Conservation (phyloP, 2,888 invertebrate species). For the Spatulosminthurus flaviceps region DNA sequence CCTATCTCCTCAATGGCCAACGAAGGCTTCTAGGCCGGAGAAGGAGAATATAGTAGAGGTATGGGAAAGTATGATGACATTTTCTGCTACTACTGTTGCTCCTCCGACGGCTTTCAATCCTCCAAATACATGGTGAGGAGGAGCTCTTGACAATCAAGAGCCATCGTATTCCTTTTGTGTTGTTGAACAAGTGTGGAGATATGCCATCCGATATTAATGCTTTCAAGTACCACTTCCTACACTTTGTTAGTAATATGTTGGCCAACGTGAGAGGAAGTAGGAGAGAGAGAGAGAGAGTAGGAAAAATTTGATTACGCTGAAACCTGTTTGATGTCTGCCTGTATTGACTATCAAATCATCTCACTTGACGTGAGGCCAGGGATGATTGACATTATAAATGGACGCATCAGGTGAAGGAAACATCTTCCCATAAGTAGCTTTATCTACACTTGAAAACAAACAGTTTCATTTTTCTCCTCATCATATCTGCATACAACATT, state of each 20-base stretch:
- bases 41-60: background rate
- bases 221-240: slow-evolving; percentile 43
- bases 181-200: slow-evolving; percentile 42
- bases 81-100: slow-evolving; percentile 6
- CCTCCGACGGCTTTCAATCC: background rate
- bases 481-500: slow-evolving; percentile 15
- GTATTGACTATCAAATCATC: slow-evolving; percentile 52
- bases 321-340: slow-evolving; percentile 51
- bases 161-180: slow-evolving; percentile 50
- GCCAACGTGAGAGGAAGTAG: background rate
- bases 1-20: too few relatives aligned
- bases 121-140: background rate
- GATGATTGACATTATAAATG: slow-evolving; percentile 56
- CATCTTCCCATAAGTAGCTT: slow-evolving; percentile 43
- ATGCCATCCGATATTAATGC: slow-evolving; percentile 48
- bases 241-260: slow-evolving; percentile 5
- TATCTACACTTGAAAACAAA: slow-evolving; percentile 45
- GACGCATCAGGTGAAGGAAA: slow-evolving; percentile 55
- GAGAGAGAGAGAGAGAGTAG: slow-evolving; percentile 15
- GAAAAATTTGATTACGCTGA: slow-evolving; percentile 42
- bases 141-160: slow-evolving; percentile 54
- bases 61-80: background rate
- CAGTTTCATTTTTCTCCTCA: slow-evolving; percentile 15
- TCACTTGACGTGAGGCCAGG: slow-evolving; percentile 35
- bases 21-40: background rate